Conservation (phyloP, 2,797 vertebrate genomes). For the Xerus rutilus region DNA sequence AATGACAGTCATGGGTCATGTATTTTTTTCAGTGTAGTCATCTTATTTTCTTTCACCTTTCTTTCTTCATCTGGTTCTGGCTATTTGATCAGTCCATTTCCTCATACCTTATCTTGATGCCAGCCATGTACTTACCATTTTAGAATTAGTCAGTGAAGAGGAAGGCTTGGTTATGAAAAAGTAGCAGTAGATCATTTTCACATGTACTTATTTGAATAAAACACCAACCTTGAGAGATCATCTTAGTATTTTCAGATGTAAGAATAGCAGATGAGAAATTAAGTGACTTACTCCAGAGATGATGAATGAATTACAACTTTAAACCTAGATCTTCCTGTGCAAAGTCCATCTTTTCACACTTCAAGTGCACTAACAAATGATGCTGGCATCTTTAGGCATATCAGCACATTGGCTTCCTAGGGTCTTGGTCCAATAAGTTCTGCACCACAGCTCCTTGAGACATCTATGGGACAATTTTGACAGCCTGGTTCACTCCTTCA, state of each 20-base stretch:
- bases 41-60: neutral
- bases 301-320: neutral
- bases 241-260: slow-evolving; percentile 11
- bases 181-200: neutral
- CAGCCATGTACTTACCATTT: neutral
- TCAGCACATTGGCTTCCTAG: neutral
- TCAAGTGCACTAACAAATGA: neutral
- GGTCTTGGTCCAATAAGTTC: neutral
- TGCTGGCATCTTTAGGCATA: neutral
- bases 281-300: neutral
- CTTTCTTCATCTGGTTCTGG: neutral
- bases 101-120: neutral
- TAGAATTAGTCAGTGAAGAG: neutral
- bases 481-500: neutral
- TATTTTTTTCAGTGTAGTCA: neutral
- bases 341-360: neutral
- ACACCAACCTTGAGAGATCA: neutral
- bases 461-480: neutral
- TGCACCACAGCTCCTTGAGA: neutral
- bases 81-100: neutral
- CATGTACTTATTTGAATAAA: neutral
- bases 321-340: neutral
- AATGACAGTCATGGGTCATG: neutral
- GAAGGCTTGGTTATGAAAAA: neutral
- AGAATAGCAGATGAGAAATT: neutral